Evolutionary conservation across 2,888 invertebrate genomes (phyloP).

Genomic region (Fragum fragum): DNA sequence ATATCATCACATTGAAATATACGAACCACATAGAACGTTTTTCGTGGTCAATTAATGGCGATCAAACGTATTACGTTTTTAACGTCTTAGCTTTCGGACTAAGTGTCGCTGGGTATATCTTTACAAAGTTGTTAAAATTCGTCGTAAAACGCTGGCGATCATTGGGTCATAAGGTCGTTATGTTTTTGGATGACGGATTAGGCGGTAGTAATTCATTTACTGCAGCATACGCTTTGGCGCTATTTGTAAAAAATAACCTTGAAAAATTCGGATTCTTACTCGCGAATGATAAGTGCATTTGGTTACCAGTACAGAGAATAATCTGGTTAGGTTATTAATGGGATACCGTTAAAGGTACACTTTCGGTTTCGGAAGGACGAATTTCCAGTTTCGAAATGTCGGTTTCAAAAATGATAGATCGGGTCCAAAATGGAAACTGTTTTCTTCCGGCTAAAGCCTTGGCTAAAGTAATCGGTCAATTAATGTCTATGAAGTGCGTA

Average conservation of each 20-base stretch:
- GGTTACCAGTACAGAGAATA: conserved; percentile 45
- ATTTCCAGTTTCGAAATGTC: neutral
- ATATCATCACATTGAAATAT: conserved; percentile 43
- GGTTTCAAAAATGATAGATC: conserved; percentile 5
- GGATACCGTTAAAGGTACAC: conserved; percentile 38
- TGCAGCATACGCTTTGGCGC: conserved; percentile 14
- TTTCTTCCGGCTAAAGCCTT: conserved; percentile 38
- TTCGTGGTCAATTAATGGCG: neutral
- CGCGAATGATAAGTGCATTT: conserved; percentile 61
- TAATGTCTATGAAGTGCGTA: conserved; percentile 45
- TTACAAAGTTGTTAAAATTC: conserved; percentile 50
- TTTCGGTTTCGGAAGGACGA: conserved; percentile 47
- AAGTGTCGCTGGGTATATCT: conserved; percentile 52
- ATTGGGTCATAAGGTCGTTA: conserved; percentile 42
- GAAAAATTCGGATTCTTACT: conserved; percentile 62
- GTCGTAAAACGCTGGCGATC: conserved; percentile 47
- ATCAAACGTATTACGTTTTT: conserved; percentile 47
- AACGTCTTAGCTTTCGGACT: conserved; percentile 64
- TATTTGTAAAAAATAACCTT: conserved; percentile 40
- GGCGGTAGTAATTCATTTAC: conserved; percentile 31
- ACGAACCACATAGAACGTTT: conserved; percentile 26
- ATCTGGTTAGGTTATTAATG: conserved; percentile 61
- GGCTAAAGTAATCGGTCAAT: conserved; percentile 44
- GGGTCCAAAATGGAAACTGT: neutral
- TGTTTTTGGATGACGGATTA: conserved; percentile 62